Evolutionary conservation across 35 echinoderm and acorn worm species (phyloP), one percentile per base, ranked within the genome.

Genomic region (Apostichopus parvimensis): DNA sequence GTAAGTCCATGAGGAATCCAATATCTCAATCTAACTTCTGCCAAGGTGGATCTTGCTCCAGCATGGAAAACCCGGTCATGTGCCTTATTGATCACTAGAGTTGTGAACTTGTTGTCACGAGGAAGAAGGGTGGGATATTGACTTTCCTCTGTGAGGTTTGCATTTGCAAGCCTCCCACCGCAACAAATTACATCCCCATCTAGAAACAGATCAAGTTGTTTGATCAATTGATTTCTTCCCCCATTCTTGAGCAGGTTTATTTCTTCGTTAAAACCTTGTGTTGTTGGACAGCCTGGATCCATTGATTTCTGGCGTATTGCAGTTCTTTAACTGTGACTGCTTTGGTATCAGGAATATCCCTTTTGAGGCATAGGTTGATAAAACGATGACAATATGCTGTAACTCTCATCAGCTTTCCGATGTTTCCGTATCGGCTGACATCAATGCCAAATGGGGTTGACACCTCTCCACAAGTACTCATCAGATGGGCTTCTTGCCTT

Each of bases 301-400:
- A 25, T 25, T 25, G 24, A 25, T 25, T 25, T 25, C 24, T 25
- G 24, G 24, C 24, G 24, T 25, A 25, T 25, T 25, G 24, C 24
- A 25, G 24, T 25, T 25, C 24, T 25, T 25, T 25, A 25, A 25
- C 24, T 25, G 24, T 25, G 24, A 25, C 24, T 25, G 24, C 24
- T 25, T 25, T 25, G 24, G 24, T 25, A 25, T 25, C 83, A 4
- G 83, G 83, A 58, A 20, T 25, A 68, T 56, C 23, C 56, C 17
- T 59, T 62, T 87, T 87, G 12, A 59, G 28, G 53, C 78, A 80
- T 80, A 20, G 23, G 56, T 20, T 17, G 55, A 87, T 68, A 22
- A 87, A 87, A 87, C 83, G 83, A 6, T 18, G 83, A 87, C 56
- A 59, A 23, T 62, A 87, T 57, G 83, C 54, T 87, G 83, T 87